A percentile compares a stretch with the other conserved stretches of the same genome.
These are phyloP conservation scores for Acrobasis repandana DNA, from an alignment of 2,888 invertebrate species.

Conservation along the genomic window DNA sequence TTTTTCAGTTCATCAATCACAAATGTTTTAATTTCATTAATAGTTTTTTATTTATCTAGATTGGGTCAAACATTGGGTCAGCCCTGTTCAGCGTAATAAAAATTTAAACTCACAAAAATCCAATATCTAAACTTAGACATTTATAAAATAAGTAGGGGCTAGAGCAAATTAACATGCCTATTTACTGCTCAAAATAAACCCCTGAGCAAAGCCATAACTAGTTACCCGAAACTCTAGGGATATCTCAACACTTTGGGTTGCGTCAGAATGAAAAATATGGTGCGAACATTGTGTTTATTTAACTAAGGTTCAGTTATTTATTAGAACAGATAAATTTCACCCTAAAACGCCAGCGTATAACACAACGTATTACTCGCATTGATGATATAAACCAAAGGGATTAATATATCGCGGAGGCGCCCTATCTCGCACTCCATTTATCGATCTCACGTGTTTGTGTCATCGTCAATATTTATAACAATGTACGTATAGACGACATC, in stretches of 20 bases:
- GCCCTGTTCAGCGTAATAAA: too few relatives aligned
- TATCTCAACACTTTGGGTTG: slow-evolving; percentile 25
- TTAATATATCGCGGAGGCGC: slow-evolving; percentile 32
- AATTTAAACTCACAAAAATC: too few relatives aligned
- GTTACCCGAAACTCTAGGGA: slow-evolving; percentile 16
- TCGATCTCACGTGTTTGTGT: slow-evolving; percentile 13
- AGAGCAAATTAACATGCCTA: too few relatives aligned
- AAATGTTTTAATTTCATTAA: too few relatives aligned
- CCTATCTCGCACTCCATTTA: slow-evolving; percentile 21
- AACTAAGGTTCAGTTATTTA: slow-evolving; percentile 50
- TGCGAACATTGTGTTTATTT: slow-evolving; percentile 50
- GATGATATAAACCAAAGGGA: slow-evolving; percentile 41
- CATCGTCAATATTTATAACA: background rate
- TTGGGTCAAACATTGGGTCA: too few relatives aligned
- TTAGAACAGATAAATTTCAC: slow-evolving; percentile 51
- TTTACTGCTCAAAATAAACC: slow-evolving; percentile 1
- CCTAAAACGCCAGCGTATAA: slow-evolving; percentile 37
- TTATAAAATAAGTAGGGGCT: too few relatives aligned
- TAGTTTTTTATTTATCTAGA: too few relatives aligned
- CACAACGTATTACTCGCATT: slow-evolving; percentile 45
- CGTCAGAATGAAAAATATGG: slow-evolving; percentile 47
- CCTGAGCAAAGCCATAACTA: background rate
- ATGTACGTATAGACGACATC: background rate
- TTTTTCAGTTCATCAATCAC: too few relatives aligned
- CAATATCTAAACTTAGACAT: too few relatives aligned